phyloP scores from a whole-genome alignment of 2,113 vertebrate species.

The Bujurquina vittata region DNA sequence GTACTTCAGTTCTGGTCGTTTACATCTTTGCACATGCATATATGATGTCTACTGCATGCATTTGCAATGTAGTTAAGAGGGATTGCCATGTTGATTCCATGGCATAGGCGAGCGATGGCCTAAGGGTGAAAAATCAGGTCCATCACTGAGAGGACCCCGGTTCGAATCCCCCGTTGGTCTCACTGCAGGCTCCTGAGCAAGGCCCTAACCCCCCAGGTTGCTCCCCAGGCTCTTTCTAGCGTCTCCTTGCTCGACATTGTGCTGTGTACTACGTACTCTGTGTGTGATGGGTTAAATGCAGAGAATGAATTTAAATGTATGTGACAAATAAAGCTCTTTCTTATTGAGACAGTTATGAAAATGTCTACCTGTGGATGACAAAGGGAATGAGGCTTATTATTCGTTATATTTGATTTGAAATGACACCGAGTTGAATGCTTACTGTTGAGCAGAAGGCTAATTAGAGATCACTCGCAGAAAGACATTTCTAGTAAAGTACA shows the following conservation, averaged over 20 bases:
- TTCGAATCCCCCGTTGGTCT: too few relatives aligned
- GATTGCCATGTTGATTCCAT: background rate
- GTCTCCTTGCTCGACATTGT: too few relatives aligned
- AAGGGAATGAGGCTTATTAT: background rate
- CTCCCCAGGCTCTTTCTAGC: too few relatives aligned
- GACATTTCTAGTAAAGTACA: background rate
- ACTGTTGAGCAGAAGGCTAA: background rate
- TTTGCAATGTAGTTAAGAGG: background rate
- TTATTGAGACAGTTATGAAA: constrained; percentile 25
- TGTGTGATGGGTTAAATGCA: background rate
- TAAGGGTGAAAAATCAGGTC: too few relatives aligned
- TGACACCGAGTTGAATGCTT: background rate
- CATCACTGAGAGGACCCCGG: too few relatives aligned
- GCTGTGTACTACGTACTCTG: too few relatives aligned
- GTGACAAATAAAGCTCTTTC: too few relatives aligned
- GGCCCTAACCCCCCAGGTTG: too few relatives aligned
- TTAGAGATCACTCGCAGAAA: background rate
- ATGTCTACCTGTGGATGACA: constrained; percentile 1
- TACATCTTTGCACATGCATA: background rate
- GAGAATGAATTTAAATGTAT: too few relatives aligned
- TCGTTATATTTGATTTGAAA: constrained; percentile 22
- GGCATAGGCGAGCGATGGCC: too few relatives aligned
- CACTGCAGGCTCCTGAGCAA: too few relatives aligned
- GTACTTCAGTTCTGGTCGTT: background rate
- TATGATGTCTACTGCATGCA: background rate